Percentiles rank a stretch among this genome's conserved stretches.
These are phyloP conservation scores for Gymnodraco acuticeps DNA, from an alignment of 2,797 vertebrate species.

Conservation along the genomic window DNA sequence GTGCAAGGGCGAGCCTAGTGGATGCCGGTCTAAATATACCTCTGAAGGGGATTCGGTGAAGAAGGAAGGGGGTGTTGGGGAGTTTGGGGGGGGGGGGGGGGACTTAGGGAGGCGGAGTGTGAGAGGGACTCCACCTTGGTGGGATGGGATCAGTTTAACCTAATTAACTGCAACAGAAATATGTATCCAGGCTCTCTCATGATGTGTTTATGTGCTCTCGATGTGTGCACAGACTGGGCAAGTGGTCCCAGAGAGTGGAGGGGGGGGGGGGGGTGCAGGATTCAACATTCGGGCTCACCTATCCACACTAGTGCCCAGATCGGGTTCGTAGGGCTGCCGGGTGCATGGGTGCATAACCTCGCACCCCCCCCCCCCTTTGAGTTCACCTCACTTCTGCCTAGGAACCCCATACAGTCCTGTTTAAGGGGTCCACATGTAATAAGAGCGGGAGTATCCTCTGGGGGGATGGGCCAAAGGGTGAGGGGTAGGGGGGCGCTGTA, in stretches of 20 bases:
- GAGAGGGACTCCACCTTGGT: conserved; percentile 68
- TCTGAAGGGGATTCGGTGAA: conserved; percentile 18
- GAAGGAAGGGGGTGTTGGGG: neutral
- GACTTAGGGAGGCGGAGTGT: conserved; percentile 1
- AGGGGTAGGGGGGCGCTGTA: conserved; percentile 20
- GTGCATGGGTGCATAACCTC: conserved; percentile 37
- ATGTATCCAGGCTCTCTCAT: conserved; percentile 83
- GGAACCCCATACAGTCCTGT: conserved; percentile 32
- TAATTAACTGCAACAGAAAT: conserved; percentile 88
- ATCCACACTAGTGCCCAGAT: conserved; percentile 52
- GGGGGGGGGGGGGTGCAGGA: conserved; percentile 10
- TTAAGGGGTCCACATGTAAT: conserved; percentile 54
- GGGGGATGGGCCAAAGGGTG: conserved; percentile 39
- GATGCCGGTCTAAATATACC: conserved; percentile 74
- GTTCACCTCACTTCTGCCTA: neutral
- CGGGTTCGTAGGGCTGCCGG: conserved; percentile 51
- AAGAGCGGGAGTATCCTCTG: conserved; percentile 53
- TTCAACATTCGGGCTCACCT: conserved; percentile 27
- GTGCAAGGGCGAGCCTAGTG: conserved; percentile 53
- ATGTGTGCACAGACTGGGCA: conserved; percentile 53
- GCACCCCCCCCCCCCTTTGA: neutral
- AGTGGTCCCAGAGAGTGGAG: conserved; percentile 27
- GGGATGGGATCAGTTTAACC: conserved; percentile 78
- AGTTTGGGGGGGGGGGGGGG: neutral
- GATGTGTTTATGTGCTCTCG: conserved; percentile 83